Conservation (phyloP, 2,113 vertebrate genomes). For the Peromyscus leucopus region DNA sequence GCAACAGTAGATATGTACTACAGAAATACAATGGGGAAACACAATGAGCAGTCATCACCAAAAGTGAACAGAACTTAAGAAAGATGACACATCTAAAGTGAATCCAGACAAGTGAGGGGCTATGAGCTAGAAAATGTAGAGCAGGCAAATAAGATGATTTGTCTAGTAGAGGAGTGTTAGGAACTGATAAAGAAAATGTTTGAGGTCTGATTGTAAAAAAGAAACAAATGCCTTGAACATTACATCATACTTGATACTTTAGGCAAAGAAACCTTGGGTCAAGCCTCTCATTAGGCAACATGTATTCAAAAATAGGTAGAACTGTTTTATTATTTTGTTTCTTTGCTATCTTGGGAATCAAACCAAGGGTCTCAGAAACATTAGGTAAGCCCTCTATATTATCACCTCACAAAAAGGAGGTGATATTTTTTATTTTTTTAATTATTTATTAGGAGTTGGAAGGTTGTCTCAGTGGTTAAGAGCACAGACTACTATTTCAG, state of each 20-base stretch:
- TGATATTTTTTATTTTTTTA: not conserved
- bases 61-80: conserved; percentile 17
- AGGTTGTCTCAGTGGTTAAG: not conserved
- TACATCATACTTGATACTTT: not conserved
- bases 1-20: not conserved
- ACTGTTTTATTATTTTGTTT: not conserved
- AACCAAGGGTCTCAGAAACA: not conserved
- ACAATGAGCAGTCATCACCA: not conserved
- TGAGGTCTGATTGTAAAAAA: not conserved
- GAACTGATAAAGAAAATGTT: not conserved
- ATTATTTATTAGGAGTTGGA: not conserved
- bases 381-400: not conserved
- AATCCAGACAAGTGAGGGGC: not conserved
- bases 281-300: not conserved
- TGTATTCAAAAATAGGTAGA: not conserved
- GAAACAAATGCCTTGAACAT: not conserved
- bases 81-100: not conserved
- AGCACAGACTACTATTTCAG: not conserved
- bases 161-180: not conserved
- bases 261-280: not conserved
- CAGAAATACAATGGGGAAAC: not conserved
- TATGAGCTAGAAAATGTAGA: not conserved
- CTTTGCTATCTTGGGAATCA: not conserved
- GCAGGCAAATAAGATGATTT: not conserved
- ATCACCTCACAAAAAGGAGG: not conserved